Conservation (phyloP, 2,113 vertebrate species). For the Lontra canadensis region DNA sequence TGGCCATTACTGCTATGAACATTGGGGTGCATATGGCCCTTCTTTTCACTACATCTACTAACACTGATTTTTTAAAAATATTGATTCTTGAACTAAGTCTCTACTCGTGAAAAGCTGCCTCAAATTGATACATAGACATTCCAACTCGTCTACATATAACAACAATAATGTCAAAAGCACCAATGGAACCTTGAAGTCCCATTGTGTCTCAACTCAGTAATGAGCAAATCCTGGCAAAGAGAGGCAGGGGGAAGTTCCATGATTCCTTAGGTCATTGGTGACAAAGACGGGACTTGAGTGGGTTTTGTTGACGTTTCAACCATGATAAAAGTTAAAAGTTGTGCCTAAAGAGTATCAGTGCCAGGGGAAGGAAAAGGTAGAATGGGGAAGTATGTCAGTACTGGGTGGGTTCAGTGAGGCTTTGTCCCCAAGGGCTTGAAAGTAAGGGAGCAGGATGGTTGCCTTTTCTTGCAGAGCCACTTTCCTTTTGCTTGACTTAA, state of each 20-base stretch:
- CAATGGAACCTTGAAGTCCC: neutral
- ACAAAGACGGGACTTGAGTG: neutral
- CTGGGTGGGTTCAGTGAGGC: fast-evolving
- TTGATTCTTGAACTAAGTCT: slow-evolving; percentile 9
- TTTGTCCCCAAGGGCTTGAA: neutral
- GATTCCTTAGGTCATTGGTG: neutral
- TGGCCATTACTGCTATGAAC: too few species aligned
- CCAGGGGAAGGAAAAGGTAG: neutral
- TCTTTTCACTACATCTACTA: neutral
- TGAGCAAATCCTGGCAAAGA: neutral
- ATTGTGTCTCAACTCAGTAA: neutral
- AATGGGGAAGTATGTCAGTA: neutral
- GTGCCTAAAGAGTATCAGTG: neutral
- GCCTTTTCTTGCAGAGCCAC: neutral
- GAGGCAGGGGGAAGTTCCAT: neutral
- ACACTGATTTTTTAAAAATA: neutral
- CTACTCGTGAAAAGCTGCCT: neutral
- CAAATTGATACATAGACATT: neutral
- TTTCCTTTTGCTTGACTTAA: neutral
- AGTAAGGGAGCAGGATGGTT: neutral
- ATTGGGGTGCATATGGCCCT: too few species aligned
- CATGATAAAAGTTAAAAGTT: neutral
- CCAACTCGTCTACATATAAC: neutral
- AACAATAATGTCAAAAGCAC: neutral
- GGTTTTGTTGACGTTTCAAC: neutral